phyloP scores from a whole-genome alignment of 2,888 invertebrate species.

The Polyommatus iphigenia region DNA sequence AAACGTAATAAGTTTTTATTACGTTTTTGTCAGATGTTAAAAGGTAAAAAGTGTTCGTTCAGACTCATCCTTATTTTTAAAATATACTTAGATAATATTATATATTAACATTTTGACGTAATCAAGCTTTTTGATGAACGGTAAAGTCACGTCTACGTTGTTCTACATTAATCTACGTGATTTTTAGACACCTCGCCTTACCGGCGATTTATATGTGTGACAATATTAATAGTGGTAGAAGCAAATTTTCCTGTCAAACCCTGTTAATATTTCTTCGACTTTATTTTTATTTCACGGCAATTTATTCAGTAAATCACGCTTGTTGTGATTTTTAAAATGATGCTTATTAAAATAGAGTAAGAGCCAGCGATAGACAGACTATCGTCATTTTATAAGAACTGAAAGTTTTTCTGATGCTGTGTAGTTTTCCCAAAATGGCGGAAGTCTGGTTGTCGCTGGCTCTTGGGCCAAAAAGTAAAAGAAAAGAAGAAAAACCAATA shows the following conservation, averaged over 20 bases:
- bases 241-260: not conserved
- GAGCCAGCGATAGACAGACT: too few species aligned
- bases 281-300: conserved; percentile 5
- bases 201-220: not conserved
- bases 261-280: conserved; percentile 1
- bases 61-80: not conserved
- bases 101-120: not conserved
- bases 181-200: not conserved
- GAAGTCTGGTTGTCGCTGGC: too few species aligned
- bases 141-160: not conserved
- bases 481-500: not conserved
- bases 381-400: too few species aligned
- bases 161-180: not conserved
- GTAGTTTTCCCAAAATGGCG: too few species aligned
- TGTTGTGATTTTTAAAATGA: not conserved
- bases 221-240: not conserved
- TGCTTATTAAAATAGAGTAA: not conserved
- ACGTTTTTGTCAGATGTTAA: too few species aligned
- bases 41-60: not conserved
- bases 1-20: too few species aligned
- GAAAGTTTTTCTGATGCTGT: too few species aligned
- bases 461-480: not conserved
- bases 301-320: not conserved
- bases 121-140: not conserved
- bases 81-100: not conserved